phyloP scores from a whole-genome alignment of 2,797 vertebrate species.

The Simalia tracyae region DNA sequence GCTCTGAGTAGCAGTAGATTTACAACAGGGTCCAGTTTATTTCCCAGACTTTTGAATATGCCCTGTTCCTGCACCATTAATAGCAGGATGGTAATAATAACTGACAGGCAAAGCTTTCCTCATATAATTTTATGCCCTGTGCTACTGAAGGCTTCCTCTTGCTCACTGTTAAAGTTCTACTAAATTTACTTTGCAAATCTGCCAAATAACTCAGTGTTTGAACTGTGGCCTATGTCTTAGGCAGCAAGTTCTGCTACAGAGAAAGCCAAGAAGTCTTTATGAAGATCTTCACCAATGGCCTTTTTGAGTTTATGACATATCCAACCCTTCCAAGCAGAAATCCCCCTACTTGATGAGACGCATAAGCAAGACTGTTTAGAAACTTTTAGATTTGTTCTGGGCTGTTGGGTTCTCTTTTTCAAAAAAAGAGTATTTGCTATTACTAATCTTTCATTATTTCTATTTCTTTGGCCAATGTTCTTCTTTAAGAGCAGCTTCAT shows the following conservation, averaged over 20 bases:
- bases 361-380: not conserved
- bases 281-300: not conserved
- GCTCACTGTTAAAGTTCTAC: not conserved
- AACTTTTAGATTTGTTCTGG: not conserved
- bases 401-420: not conserved
- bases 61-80: not conserved
- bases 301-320: not conserved
- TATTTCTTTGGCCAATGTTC: not conserved
- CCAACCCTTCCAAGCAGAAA: not conserved
- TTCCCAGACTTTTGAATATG: not conserved
- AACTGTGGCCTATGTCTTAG: not conserved
- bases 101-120: not conserved
- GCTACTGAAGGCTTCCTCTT: not conserved
- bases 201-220: not conserved
- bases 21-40: not conserved
- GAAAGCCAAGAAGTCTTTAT: not conserved
- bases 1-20: not conserved
- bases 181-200: not conserved
- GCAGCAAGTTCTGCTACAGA: not conserved
- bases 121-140: not conserved
- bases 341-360: not conserved
- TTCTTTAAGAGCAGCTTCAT: not conserved
- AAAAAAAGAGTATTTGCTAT: not conserved
- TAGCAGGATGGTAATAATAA: not conserved
- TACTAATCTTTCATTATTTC: not conserved